Percentiles rank a stretch among this genome's conserved stretches.
phyloP scores from a whole-genome alignment of 2,888 invertebrate genomes.

The Acrobasis suavella region DNA sequence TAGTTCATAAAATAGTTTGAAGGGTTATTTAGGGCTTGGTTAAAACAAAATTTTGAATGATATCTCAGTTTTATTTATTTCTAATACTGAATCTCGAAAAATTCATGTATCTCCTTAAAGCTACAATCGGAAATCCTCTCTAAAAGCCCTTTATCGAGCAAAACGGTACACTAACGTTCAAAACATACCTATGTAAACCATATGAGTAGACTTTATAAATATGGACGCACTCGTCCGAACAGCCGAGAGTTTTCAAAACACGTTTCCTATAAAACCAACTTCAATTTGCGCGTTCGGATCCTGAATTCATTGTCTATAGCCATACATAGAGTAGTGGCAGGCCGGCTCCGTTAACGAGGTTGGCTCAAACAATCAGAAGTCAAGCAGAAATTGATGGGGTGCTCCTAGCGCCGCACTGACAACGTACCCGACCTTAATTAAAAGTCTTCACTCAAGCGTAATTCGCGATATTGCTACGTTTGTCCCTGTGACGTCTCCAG shows the following conservation, averaged over 20 bases:
- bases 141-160: too few relatives aligned
- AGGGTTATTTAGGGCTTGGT: too few relatives aligned
- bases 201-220: background rate
- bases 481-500: constrained; percentile 49
- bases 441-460: constrained; percentile 76
- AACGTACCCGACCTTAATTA: constrained; percentile 65
- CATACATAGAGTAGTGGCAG: constrained; percentile 1
- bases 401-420: constrained; percentile 49
- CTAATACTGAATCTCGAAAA: too few relatives aligned
- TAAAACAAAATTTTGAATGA: too few relatives aligned
- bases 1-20: too few relatives aligned
- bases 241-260: background rate
- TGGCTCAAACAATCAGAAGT: constrained; percentile 70
- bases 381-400: constrained; percentile 69
- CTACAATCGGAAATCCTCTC: too few relatives aligned
- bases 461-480: constrained; percentile 69
- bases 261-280: constrained; percentile 13
- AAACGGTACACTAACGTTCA: background rate
- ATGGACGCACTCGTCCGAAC: background rate
- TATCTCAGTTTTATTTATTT: too few relatives aligned
- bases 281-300: constrained; percentile 10
- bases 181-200: background rate
- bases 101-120: too few relatives aligned
- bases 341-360: constrained; percentile 53
- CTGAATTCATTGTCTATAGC: constrained; percentile 12